Base-by-base conservation (phyloP, 2,113 vertebrate species). In the Atlantisia rogersi region DNA sequence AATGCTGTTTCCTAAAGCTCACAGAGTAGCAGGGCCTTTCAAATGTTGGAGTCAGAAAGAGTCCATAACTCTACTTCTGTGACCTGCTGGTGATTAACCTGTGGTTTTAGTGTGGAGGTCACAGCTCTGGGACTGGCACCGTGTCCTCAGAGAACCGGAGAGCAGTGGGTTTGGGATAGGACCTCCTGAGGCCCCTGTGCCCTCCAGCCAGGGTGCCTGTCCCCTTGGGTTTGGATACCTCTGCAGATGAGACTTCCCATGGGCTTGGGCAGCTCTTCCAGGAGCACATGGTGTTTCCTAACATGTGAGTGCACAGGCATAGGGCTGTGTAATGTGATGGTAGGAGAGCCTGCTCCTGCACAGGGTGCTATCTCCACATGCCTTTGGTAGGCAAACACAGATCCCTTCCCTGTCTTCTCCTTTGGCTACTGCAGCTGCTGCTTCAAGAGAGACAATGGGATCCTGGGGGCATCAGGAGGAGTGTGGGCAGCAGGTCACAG, bases 311-410 rank as follows among this genome's bases (percentile, higher is more conserved):
- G 6, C 32, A n/a, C 29, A 50, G 29, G 35, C 1, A 3, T 11
- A 8, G n/a, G n/a, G 35, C 35, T 35, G 35, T 35, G 35, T 35
- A 35, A 35, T 35, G 35, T 35, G 35, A 35, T 35, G 35, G 35
- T 46, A 3, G 0, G 9, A 32, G 46, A 44, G 32, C 31, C 18
- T 17, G 14, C 17, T 35, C 17, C 50, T 28, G 13, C 37, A 10
- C 9, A 0, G 22, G 28, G 5, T 35, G 46, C 35, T 1, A 3
- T 31, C 40, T 44, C 44, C 32, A 18, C 17, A 42, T 9, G 3
- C n/a, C 0, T 2, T 6, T 40, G 1, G 2, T 32, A 26, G 68
- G 25, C 39, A 48, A 62, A 67, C 1, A 3, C 2, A 1, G 56
- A 16, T 70, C 26, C n/a, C n/a, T 71, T 39, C 64, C 32, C 24